Conservation (phyloP, 1,140 invertebrate species). For the Aphelenchoides avenae region DNA sequence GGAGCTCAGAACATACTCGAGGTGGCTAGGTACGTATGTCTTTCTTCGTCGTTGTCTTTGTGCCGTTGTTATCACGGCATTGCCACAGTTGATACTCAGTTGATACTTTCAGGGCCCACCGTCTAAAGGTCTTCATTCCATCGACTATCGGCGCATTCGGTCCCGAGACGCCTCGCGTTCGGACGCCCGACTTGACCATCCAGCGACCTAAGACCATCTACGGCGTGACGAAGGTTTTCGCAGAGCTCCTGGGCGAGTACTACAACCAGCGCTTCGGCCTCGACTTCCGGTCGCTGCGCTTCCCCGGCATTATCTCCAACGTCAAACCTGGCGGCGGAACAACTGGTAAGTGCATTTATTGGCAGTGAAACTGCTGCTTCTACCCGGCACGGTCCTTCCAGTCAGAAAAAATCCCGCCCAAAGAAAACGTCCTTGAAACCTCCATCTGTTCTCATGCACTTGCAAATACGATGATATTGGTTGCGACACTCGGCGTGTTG, state of each 20-base stretch:
- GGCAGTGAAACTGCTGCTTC: neutral
- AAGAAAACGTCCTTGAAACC: neutral
- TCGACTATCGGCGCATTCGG: slow-evolving; percentile 91
- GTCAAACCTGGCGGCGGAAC: slow-evolving; percentile 82
- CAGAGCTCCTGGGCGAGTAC: slow-evolving; percentile 86
- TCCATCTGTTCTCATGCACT: no score
- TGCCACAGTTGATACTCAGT: slow-evolving; percentile 3
- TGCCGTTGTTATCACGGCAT: slow-evolving; percentile 1
- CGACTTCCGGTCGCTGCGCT: slow-evolving; percentile 83
- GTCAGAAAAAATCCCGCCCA: neutral
- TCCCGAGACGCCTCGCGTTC: slow-evolving; percentile 81
- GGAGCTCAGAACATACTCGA: slow-evolving; percentile 87
- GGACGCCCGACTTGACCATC: slow-evolving; percentile 82
- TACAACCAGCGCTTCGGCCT: slow-evolving; percentile 80
- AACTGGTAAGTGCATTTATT: slow-evolving; percentile 74
- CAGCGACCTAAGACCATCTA: slow-evolving; percentile 88
- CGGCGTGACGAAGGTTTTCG: slow-evolving; percentile 90
- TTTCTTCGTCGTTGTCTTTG: neutral
- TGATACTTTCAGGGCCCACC: slow-evolving; percentile 67
- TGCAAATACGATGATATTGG: no score
- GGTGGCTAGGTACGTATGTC: slow-evolving; percentile 67
- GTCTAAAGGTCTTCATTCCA: slow-evolving; percentile 79
- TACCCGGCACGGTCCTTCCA: neutral
- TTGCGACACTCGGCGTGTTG: no score
- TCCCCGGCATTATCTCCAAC: slow-evolving; percentile 86